phyloP scores from a whole-genome alignment of 2,113 vertebrate species.

The Callochromis pleurospilus region DNA sequence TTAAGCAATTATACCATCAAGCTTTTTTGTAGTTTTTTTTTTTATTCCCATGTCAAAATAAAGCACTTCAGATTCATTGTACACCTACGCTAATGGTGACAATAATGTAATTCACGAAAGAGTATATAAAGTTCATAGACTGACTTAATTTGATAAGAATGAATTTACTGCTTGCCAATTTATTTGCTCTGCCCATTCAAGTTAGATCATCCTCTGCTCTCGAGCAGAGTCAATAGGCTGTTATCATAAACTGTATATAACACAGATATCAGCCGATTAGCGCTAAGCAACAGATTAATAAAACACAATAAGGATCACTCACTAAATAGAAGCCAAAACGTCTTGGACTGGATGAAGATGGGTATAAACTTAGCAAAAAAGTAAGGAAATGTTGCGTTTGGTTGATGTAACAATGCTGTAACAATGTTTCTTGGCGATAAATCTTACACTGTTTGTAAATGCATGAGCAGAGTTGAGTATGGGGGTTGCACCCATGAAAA shows the following conservation, averaged over 20 bases:
- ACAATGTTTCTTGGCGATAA: not conserved
- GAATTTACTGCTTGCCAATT: not conserved
- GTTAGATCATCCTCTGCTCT: not conserved
- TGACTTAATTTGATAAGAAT: not conserved
- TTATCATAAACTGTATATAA: not conserved
- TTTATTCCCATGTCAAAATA: not conserved
- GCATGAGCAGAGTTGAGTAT: not conserved
- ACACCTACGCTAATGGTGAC: not conserved
- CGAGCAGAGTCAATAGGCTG: not conserved
- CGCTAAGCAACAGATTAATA: not conserved
- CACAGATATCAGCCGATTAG: not conserved
- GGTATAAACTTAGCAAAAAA: not conserved
- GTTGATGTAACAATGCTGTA: not conserved
- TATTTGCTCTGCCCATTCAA: not conserved
- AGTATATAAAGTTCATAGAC: not conserved
- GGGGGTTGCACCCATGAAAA: not conserved
- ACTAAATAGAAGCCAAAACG: not conserved
- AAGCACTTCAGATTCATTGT: not conserved
- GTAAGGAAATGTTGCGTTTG: not conserved
- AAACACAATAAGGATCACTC: not conserved
- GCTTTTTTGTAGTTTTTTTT: not conserved
- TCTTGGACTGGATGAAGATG: not conserved
- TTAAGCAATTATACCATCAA: not conserved
- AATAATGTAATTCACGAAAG: not conserved
- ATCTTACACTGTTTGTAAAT: not conserved